These are phyloP conservation scores for fruit fly (Drosophila melanogaster) DNA, from an alignment of 1,140 invertebrate species.

Conservation along the genomic window DNA sequence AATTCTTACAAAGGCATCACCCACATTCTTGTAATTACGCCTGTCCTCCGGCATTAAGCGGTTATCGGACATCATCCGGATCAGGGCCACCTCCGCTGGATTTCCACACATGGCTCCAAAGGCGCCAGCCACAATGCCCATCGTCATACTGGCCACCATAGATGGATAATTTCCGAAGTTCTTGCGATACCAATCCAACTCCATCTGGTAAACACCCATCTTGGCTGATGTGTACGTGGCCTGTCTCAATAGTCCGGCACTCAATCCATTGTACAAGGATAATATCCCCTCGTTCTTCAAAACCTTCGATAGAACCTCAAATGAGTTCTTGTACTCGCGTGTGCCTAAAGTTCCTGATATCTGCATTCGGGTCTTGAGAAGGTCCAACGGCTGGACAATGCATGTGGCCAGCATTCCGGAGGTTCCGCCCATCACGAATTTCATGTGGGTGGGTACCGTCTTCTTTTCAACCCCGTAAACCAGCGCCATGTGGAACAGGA, in stretches of 20 bases:
- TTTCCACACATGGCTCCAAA: constrained; percentile 90
- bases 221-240: constrained; percentile 90
- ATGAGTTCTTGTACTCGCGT: constrained; percentile 47
- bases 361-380: constrained; percentile 67
- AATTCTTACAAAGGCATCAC: constrained; percentile 90
- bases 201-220: constrained; percentile 87
- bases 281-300: constrained; percentile 36
- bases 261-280: constrained; percentile 55
- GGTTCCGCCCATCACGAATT: constrained; percentile 52
- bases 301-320: constrained; percentile 45
- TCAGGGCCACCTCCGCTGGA: constrained; percentile 89
- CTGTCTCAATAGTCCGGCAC: constrained; percentile 87
- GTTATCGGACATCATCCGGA: constrained; percentile 93
- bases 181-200: constrained; percentile 49
- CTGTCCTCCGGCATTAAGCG: constrained; percentile 88
- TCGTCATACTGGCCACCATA: constrained; percentile 82
- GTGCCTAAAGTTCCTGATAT: constrained; percentile 22
- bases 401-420: constrained; percentile 54
- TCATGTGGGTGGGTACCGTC: constrained; percentile 54
- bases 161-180: constrained; percentile 19
- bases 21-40: constrained; percentile 90
- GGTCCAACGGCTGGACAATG: constrained; percentile 59
- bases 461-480: constrained; percentile 30
- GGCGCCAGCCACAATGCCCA: constrained; percentile 88
- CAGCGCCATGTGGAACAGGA: constrained; percentile 21